Evolutionary conservation across 92 coral and sea anemone species (phyloP).

Genomic region (Parazoanthus darwini): DNA sequence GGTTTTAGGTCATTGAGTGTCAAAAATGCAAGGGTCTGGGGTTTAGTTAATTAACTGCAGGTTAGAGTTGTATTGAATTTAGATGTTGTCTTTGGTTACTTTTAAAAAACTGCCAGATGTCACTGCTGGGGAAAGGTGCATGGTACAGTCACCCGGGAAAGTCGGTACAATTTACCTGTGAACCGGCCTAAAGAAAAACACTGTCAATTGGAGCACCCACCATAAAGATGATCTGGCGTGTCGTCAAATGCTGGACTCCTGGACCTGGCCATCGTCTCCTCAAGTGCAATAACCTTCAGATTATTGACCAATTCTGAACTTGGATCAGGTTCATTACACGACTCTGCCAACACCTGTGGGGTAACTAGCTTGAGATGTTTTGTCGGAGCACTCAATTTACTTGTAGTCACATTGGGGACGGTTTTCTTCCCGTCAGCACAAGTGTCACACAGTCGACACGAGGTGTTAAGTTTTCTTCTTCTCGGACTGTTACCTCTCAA

Average conservation of each 20-base stretch:
- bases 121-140: too few species aligned
- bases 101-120: too few species aligned
- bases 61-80: too few species aligned
- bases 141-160: too few species aligned
- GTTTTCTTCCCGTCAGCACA: not conserved
- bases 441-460: not conserved
- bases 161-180: too few species aligned
- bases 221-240: slow-evolving; percentile 41
- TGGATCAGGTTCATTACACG: not conserved
- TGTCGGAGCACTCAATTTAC: not conserved
- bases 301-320: not conserved
- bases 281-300: not conserved
- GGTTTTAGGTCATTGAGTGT: too few species aligned
- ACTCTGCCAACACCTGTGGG: not conserved
- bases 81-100: too few species aligned
- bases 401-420: not conserved
- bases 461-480: not conserved
- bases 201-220: not conserved
- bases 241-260: slow-evolving; percentile 30
- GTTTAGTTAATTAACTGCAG: too few species aligned
- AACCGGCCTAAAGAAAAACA: too few species aligned
- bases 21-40: too few species aligned
- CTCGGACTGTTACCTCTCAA: not conserved
- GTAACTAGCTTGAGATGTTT: not conserved
- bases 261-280: slow-evolving; percentile 38